Percentiles rank a stretch among this genome's conserved stretches.
These are phyloP conservation scores for Hemitrygon akajei DNA, from an alignment of 2,797 vertebrate species.

Conservation along the genomic window DNA sequence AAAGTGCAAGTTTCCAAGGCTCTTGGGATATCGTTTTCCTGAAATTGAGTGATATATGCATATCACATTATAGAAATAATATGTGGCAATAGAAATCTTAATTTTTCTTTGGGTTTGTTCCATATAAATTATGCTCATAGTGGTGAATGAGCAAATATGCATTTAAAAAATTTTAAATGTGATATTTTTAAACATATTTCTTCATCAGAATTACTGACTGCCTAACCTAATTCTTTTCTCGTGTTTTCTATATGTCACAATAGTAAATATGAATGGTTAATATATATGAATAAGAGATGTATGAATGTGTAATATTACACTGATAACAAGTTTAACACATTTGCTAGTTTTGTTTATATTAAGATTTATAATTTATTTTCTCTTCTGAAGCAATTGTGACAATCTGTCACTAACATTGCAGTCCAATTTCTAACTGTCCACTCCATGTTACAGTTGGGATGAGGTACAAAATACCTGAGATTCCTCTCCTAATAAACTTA, in stretches of 20 bases:
- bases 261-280: not conserved
- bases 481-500: not conserved
- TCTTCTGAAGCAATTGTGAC: not conserved
- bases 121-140: not conserved
- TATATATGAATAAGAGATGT: not conserved
- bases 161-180: not conserved
- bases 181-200: not conserved
- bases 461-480: not conserved
- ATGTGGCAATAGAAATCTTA: not conserved
- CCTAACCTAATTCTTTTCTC: not conserved
- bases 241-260: not conserved
- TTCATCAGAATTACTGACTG: not conserved
- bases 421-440: not conserved
- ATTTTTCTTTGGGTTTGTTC: not conserved
- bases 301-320: not conserved
- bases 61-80: not conserved
- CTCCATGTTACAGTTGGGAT: not conserved
- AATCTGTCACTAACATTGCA: not conserved
- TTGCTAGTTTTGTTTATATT: not conserved
- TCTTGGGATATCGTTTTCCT: too few relatives aligned
- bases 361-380: not conserved
- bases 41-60: not conserved
- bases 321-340: not conserved
- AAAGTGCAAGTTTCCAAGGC: not conserved
- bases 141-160: not conserved